Conservation (phyloP, 2,888 invertebrate species). For the Chaitophorus viminalis region DNA sequence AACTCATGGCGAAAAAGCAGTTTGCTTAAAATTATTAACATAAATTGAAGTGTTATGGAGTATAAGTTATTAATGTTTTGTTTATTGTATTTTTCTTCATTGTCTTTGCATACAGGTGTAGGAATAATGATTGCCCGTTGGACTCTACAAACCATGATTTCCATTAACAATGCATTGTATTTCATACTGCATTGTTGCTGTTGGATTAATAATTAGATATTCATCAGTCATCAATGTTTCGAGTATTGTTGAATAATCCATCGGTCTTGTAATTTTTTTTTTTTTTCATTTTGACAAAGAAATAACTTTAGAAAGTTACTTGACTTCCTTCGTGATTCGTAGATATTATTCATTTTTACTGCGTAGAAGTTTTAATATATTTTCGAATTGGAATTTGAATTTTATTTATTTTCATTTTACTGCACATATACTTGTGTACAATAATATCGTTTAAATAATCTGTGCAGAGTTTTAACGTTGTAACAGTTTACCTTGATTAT, state of each 20-base stretch:
- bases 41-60: background rate
- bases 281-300: background rate
- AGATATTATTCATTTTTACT: no score
- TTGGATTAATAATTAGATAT: constrained; percentile 38
- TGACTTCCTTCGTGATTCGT: background rate
- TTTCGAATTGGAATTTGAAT: no score
- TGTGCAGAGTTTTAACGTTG: background rate
- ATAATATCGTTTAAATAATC: no score
- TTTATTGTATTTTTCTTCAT: background rate
- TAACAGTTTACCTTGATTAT: background rate
- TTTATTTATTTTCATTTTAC: no score
- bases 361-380: no score
- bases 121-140: background rate
- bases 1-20: background rate
- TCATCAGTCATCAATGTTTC: background rate
- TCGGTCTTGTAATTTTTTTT: background rate
- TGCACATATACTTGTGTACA: no score
- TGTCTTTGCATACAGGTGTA: background rate
- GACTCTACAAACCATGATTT: background rate
- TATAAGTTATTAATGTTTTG: background rate
- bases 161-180: constrained; percentile 30
- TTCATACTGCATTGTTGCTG: background rate
- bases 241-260: background rate
- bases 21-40: background rate
- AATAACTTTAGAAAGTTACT: background rate